A percentile compares a stretch with the other conserved stretches of the same genome.
phyloP scores from a whole-genome alignment of 2,797 vertebrate genomes.

The Lutjanus campechanus region DNA sequence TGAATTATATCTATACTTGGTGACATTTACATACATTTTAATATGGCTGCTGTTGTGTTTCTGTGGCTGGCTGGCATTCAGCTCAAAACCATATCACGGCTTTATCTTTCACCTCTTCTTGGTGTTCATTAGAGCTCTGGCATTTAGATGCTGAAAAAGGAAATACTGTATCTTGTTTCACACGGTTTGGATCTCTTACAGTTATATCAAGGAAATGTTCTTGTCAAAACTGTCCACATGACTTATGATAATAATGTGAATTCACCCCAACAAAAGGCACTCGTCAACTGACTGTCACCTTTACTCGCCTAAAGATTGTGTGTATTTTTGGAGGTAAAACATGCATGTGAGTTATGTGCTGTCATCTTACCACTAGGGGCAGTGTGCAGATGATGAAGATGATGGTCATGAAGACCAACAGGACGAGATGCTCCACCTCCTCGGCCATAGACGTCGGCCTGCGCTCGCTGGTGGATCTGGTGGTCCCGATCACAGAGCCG shows the following conservation, averaged over 20 bases:
- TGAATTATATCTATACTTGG: background rate
- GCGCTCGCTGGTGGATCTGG: constrained; percentile 67
- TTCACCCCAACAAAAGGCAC: background rate
- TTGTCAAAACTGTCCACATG: background rate
- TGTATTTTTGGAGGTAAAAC: background rate
- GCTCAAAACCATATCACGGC: too few relatives aligned
- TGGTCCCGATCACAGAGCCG: constrained; percentile 69
- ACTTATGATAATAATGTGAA: background rate
- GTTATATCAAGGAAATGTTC: background rate
- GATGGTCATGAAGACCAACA: constrained; percentile 93
- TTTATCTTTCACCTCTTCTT: background rate
- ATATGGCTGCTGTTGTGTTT: too few relatives aligned
- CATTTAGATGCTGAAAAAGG: background rate
- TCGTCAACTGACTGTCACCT: background rate
- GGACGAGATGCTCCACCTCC: constrained; percentile 92
- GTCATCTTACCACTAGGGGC: constrained; percentile 91
- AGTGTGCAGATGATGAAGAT: constrained; percentile 93
- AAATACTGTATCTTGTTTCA: background rate
- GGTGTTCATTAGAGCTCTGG: too few relatives aligned
- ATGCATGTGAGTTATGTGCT: background rate
- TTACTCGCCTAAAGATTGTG: background rate
- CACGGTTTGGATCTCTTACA: background rate
- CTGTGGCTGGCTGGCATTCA: too few relatives aligned
- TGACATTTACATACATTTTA: constrained; percentile 7
- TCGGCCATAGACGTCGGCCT: constrained; percentile 77